Evolutionary conservation across 2,113 vertebrate species (phyloP), one percentile per base, ranked within the genome.

Genomic region (Nibea coibor): DNA sequence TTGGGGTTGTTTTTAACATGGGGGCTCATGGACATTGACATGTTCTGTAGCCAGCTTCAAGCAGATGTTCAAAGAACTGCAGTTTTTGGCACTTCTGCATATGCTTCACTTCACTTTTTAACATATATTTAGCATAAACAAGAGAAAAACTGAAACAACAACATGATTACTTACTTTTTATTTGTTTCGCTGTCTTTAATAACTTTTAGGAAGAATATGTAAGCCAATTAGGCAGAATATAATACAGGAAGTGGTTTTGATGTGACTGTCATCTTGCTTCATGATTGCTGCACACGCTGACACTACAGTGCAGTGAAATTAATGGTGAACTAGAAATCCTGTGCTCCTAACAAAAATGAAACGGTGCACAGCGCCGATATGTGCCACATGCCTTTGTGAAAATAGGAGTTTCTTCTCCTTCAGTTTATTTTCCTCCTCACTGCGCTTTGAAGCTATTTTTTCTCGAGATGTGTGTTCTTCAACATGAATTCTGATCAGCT

Each of bases 381-480:
- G 45, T 76, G 43, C 54, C 39, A 9, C 28, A n/a, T 39, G 22
- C 20, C 45, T 74, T 57, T 22, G 28, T 31, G 28, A 20, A 64
- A 57, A 69, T 3, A 42, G 28, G 28, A 42, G 28, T 39, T 28
- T 69, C 43, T 76, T 71, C 64, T 61, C 53, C 72, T 65, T 54
- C 57, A n/a, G 17, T 80, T 76, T 62, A 35, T 77, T 84, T 78
- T 67, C 71, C 67, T 81, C 63, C 61, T 75, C 62, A 51, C 59
- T 85, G 61, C 26, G 0, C 78, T 83, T 84, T 86, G 82, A 85
- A 76, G 82, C 56, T 81, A 62, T 87, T 87, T 84, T 59, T 74
- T 62, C 67, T 58, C 54, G 6, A 43, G 53, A 58, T 54, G 47
- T 59, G 15, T 73, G 66, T 54, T 79, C 70, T 81, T 82, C 45